phyloP scores from a whole-genome alignment of 2,797 vertebrate species.

The Falco naumanni region DNA sequence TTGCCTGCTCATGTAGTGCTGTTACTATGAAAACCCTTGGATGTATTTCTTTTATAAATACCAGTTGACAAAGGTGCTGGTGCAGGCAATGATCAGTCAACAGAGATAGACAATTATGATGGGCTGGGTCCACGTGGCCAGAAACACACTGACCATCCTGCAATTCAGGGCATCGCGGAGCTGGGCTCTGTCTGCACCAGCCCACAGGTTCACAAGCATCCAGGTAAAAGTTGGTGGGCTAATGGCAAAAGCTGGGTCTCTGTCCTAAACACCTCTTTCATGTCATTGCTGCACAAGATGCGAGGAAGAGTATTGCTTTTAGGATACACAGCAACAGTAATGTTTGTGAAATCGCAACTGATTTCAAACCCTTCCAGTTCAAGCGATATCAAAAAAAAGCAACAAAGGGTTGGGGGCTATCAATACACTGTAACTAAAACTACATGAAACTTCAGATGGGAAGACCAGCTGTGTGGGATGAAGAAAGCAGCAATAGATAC shows the following conservation, averaged over 20 bases:
- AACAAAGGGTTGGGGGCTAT: neutral
- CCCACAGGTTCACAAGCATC: neutral
- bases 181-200: rapidly evolving
- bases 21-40: neutral
- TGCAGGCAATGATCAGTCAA: neutral
- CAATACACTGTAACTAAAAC: neutral
- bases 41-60: neutral
- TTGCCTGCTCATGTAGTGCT: neutral
- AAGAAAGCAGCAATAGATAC: neutral
- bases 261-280: neutral
- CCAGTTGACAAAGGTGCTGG: neutral
- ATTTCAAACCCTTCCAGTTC: neutral
- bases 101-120: neutral
- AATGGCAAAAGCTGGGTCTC: neutral
- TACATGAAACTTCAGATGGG: neutral
- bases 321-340: neutral
- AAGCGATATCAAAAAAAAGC: neutral
- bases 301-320: neutral
- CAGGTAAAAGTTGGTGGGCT: neutral
- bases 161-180: neutral
- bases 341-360: neutral
- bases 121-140: neutral
- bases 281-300: neutral
- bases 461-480: neutral
- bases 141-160: neutral